Percentiles rank a stretch among this genome's conserved stretches.
phyloP scores from a whole-genome alignment of 2,113 vertebrate genomes.

The Mustelus asterias region DNA sequence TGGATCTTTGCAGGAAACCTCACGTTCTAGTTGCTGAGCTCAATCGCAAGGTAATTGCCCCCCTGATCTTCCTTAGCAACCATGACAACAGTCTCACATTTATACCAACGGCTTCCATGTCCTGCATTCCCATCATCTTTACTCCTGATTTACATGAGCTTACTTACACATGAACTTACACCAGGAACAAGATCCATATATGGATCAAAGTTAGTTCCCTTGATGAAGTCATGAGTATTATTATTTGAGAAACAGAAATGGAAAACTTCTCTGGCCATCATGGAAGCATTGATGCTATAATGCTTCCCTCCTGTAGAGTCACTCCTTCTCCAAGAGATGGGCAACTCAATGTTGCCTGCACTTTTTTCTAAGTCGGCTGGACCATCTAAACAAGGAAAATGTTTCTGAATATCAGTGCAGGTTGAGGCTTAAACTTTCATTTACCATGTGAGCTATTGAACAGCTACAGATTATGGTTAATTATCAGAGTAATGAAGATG shows the following conservation, averaged over 20 bases:
- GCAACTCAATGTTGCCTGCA: neutral
- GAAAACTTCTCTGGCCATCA: neutral
- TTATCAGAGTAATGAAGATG: neutral
- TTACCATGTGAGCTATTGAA: neutral
- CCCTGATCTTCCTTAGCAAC: neutral
- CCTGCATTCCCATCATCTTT: neutral
- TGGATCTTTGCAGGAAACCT: neutral
- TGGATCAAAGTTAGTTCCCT: too few species aligned
- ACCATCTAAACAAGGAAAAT: neutral
- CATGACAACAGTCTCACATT: neutral
- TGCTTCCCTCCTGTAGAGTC: neutral
- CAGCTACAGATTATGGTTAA: neutral
- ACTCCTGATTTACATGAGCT: neutral
- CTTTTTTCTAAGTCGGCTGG: neutral
- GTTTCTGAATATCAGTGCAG: neutral
- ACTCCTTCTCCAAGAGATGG: neutral
- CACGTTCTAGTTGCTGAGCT: neutral
- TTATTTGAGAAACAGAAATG: too few species aligned
- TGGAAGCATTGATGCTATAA: neutral
- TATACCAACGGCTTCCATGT: neutral
- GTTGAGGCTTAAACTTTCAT: neutral
- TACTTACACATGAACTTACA: too few species aligned
- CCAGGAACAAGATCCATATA: too few species aligned
- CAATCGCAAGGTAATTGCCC: neutral
- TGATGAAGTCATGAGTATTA: too few species aligned